Conservation (phyloP, 2,888 invertebrate species). For the Aromia moschata region DNA sequence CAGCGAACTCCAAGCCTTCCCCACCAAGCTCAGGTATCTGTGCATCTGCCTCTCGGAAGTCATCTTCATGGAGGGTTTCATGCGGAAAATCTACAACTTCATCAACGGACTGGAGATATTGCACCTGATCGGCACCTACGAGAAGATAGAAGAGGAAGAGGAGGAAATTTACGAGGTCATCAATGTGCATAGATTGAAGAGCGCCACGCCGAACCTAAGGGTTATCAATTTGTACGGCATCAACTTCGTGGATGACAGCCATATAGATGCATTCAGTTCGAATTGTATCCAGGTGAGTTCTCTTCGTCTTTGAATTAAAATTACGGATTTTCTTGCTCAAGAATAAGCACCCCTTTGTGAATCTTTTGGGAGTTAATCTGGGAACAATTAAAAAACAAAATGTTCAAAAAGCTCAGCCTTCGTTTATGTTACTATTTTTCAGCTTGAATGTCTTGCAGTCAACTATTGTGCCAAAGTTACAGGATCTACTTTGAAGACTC, state of each 20-base stretch:
- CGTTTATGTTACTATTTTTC: too few species aligned
- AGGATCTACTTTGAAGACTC: slow-evolving; percentile 92
- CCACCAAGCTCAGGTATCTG: slow-evolving; percentile 89
- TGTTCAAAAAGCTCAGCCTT: too few species aligned
- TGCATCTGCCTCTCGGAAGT: slow-evolving; percentile 96
- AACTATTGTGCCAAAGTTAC: slow-evolving; percentile 98
- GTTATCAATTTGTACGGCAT: slow-evolving; percentile 99
- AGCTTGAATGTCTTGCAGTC: slow-evolving; percentile 96
- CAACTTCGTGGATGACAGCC: slow-evolving; percentile 97
- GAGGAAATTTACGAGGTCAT: slow-evolving; percentile 99
- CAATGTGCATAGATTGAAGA: slow-evolving; percentile 98
- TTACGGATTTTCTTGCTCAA: too few species aligned
- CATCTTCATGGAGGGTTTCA: slow-evolving; percentile 99
- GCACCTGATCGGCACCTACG: slow-evolving; percentile 97
- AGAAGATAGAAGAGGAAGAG: slow-evolving; percentile 97
- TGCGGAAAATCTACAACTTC: slow-evolving; percentile 99
- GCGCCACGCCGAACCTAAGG: slow-evolving; percentile 95
- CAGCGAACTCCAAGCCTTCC: slow-evolving; percentile 98
- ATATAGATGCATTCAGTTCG: slow-evolving; percentile 97
- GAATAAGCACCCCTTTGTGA: too few species aligned
- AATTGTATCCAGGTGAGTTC: slow-evolving; percentile 88
- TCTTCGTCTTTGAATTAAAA: too few species aligned
- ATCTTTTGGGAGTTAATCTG: too few species aligned
- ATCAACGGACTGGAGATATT: slow-evolving; percentile 97
- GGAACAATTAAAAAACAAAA: too few species aligned